Conservation (phyloP, 2,888 invertebrate species). For the Amphipoea lucens region DNA sequence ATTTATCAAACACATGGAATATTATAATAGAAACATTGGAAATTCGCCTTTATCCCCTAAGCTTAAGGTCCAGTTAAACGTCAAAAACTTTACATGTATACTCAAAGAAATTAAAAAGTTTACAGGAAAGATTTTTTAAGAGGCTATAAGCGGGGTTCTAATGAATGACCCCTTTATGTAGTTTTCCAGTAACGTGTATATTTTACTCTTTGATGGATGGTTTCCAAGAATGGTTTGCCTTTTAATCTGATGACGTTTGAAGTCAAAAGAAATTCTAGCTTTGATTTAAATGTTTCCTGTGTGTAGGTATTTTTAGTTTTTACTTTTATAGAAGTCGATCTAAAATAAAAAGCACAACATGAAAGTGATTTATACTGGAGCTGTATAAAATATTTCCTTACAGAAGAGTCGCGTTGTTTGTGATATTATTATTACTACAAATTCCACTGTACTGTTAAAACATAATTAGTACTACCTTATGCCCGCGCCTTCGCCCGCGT, state of each 20-base stretch:
- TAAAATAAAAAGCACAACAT: background rate
- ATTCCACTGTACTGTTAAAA: background rate
- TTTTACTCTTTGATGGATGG: constrained; percentile 46
- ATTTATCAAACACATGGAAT: constrained; percentile 64
- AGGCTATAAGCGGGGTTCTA: constrained; percentile 55
- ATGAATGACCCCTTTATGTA: constrained; percentile 65
- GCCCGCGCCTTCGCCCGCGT: no score
- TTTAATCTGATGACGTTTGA: constrained; percentile 37
- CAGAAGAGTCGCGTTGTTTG: background rate
- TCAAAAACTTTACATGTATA: constrained; percentile 38
- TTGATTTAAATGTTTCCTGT: background rate
- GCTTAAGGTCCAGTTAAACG: constrained; percentile 47
- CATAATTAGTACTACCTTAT: background rate
- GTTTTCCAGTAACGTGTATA: constrained; percentile 17
- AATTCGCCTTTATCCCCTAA: constrained; percentile 46
- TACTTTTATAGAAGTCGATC: background rate
- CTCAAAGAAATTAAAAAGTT: constrained; percentile 67
- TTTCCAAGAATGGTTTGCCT: constrained; percentile 35
- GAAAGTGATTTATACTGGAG: background rate
- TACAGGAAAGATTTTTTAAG: constrained; percentile 47
- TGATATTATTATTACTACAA: background rate
- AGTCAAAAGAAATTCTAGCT: constrained; percentile 27
- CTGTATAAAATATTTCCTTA: background rate
- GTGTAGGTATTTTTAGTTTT: background rate
- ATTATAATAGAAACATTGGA: constrained; percentile 48